A percentile compares a stretch with the other conserved stretches of the same genome.
Conservation (phyloP, 2,888 invertebrate genomes). For the Gymnocheta viridis region DNA sequence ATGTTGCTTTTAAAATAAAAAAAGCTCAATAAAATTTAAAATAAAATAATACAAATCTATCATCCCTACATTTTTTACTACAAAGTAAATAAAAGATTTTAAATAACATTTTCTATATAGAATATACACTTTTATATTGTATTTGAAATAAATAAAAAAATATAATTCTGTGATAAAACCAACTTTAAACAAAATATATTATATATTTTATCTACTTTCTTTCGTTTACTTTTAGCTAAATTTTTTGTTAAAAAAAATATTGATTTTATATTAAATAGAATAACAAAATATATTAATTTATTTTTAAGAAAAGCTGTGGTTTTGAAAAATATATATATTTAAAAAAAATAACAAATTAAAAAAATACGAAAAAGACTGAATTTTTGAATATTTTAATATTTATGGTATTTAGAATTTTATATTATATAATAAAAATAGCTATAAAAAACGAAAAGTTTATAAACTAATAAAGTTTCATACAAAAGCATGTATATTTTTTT, state of each 20-base stretch:
- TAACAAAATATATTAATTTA: slow-evolving; percentile 36
- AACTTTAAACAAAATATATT: slow-evolving; percentile 53
- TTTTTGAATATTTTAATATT: slow-evolving; percentile 9
- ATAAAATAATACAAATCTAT: slow-evolving; percentile 70
- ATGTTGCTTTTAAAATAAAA: slow-evolving; percentile 60
- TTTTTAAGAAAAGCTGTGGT: slow-evolving; percentile 47
- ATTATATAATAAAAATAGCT: slow-evolving; percentile 36
- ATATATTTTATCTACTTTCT: slow-evolving; percentile 66
- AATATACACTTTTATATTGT: slow-evolving; percentile 28
- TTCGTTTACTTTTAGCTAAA: slow-evolving; percentile 71
- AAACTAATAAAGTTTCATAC: slow-evolving; percentile 37
- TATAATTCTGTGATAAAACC: slow-evolving; percentile 34
- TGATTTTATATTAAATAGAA: slow-evolving; percentile 27
- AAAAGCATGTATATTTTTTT: slow-evolving; percentile 18
- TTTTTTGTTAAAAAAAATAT: slow-evolving; percentile 26
- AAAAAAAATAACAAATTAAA: slow-evolving; percentile 38
- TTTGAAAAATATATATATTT: slow-evolving; percentile 53
- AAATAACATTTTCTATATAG: slow-evolving; percentile 6
- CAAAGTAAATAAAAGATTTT: slow-evolving; percentile 38
- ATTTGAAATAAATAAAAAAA: slow-evolving; percentile 37
- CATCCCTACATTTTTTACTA: slow-evolving; percentile 63
- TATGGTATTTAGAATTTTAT: slow-evolving; percentile 7
- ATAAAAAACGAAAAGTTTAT: slow-evolving; percentile 24
- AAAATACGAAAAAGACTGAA: slow-evolving; percentile 20
- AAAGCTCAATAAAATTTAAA: slow-evolving; percentile 67